These are phyloP conservation scores for Tiliacea aurago DNA, from an alignment of 2,888 invertebrate genomes.

Conservation along the genomic window DNA sequence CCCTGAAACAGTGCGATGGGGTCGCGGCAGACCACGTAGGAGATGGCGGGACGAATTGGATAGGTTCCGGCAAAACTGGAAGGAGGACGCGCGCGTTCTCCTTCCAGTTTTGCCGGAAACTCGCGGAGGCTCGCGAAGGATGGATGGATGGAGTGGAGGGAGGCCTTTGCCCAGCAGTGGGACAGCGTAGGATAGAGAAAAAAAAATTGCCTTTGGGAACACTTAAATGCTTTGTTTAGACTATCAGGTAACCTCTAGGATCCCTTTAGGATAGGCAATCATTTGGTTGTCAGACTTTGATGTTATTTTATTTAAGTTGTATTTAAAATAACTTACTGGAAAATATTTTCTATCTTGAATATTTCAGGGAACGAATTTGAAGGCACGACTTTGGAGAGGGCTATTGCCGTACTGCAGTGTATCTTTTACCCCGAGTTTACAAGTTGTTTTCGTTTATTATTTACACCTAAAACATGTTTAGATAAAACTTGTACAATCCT, in stretches of 20 bases:
- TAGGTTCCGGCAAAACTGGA: no score
- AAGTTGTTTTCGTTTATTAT: neutral
- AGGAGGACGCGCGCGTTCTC: no score
- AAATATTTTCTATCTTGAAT: neutral
- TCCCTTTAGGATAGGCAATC: neutral
- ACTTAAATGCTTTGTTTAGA: neutral
- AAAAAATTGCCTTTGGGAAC: neutral
- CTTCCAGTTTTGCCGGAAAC: no score
- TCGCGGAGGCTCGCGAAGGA: no score
- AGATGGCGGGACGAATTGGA: no score
- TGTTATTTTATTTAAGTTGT: neutral
- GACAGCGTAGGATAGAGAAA: no score
- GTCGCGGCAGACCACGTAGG: no score
- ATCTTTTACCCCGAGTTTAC: neutral
- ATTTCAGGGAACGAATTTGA: neutral
- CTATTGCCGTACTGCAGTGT: neutral
- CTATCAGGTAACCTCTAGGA: neutral
- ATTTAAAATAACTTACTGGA: neutral
- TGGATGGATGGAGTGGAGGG: no score
- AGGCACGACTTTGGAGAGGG: neutral
- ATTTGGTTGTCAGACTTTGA: neutral
- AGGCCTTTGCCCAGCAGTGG: no score
- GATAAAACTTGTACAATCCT: neutral
- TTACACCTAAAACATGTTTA: neutral
- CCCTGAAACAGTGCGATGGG: no score